Conservation (phyloP, 2,113 vertebrate genomes). For the Chiloscyllium plagiosum region DNA sequence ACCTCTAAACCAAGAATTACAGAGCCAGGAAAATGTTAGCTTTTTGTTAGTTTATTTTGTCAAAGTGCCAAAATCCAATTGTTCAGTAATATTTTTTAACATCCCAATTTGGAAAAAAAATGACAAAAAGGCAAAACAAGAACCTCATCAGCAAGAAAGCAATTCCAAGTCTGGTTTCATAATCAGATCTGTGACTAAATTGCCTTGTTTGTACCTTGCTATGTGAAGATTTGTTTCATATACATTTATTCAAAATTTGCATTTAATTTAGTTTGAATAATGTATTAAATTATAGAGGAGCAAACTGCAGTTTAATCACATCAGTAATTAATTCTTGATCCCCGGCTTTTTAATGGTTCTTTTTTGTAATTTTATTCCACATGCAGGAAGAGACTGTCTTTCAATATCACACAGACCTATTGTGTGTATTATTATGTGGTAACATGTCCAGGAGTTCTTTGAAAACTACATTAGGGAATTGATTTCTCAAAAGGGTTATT, state of each 20-base stretch:
- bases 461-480: conserved; percentile 19
- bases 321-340: not conserved
- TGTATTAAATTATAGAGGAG: not conserved
- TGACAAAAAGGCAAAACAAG: not conserved
- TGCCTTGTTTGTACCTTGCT: not conserved
- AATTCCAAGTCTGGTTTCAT: not conserved
- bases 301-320: not conserved
- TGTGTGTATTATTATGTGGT: not conserved
- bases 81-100: not conserved
- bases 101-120: not conserved
- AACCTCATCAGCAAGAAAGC: not conserved
- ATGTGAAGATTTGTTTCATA: not conserved
- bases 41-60: not conserved
- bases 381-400: not conserved
- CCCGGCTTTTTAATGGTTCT: not conserved
- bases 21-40: too few relatives aligned
- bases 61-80: not conserved
- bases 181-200: not conserved
- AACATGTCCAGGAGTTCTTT: not conserved
- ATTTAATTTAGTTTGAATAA: not conserved
- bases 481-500: not conserved
- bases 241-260: not conserved
- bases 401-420: not conserved
- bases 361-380: not conserved
- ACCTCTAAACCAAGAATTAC: not conserved